Evolutionary conservation across 2,113 vertebrate genomes (phyloP).

Genomic region (Salvelinus sp.): DNA sequence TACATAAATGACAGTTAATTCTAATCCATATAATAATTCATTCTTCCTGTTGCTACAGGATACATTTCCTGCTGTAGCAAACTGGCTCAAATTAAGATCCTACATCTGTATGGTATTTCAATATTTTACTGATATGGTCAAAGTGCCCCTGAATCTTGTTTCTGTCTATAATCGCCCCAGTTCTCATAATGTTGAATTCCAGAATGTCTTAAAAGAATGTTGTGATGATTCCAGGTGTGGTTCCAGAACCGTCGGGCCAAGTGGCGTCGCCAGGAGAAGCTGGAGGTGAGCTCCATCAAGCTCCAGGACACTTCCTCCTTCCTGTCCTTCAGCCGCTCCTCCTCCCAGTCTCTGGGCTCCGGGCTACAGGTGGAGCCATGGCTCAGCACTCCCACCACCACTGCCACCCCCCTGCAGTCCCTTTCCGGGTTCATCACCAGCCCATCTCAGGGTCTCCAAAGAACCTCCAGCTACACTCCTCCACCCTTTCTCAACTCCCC

Average conservation of each 20-base stretch:
- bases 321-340: slow-evolving; percentile 84
- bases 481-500: slow-evolving; percentile 84
- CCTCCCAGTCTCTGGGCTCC: slow-evolving; percentile 71
- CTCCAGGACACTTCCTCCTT: slow-evolving; percentile 89
- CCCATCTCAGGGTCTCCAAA: slow-evolving; percentile 74
- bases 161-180: not conserved
- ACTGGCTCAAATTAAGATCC: too few species aligned
- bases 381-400: slow-evolving; percentile 79
- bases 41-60: too few species aligned
- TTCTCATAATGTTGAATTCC: not conserved
- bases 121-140: not conserved
- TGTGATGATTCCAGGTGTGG: slow-evolving; percentile 87
- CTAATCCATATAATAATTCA: too few species aligned
- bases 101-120: too few species aligned
- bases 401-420: slow-evolving; percentile 80
- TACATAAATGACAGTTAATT: too few species aligned
- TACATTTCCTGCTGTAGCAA: too few species aligned
- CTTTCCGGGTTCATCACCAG: slow-evolving; percentile 83
- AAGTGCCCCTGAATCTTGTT: not conserved
- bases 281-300: slow-evolving; percentile 92
- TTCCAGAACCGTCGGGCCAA: slow-evolving; percentile 97
- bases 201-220: not conserved
- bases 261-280: slow-evolving; percentile 95
- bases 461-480: slow-evolving; percentile 84
- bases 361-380: slow-evolving; percentile 86